Evolutionary conservation across 1,140 invertebrate genomes (phyloP).

Genomic region (Oedothorax gibbosus): DNA sequence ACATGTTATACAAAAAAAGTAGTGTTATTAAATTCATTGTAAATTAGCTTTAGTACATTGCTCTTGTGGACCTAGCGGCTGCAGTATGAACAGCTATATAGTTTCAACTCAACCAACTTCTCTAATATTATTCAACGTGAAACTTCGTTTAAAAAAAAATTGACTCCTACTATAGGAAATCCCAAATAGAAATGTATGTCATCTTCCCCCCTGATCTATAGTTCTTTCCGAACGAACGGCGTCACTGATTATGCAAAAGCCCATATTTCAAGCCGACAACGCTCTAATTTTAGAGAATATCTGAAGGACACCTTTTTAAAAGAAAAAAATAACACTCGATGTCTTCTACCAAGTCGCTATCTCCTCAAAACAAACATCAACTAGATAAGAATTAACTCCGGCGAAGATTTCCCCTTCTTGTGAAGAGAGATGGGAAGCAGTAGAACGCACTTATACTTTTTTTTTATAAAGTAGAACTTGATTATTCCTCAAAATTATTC

Average conservation of each 20-base stretch:
- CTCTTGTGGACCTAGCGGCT: too few species aligned
- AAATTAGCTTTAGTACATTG: too few species aligned
- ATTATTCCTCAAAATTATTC: too few species aligned
- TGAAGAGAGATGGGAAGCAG: not conserved
- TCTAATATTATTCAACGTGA: too few species aligned
- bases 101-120: too few species aligned
- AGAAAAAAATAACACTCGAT: slow-evolving; percentile 7
- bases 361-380: slow-evolving; percentile 36
- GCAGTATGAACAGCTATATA: too few species aligned
- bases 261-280: slow-evolving; percentile 50
- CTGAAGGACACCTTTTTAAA: slow-evolving; percentile 20
- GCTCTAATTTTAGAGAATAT: slow-evolving; percentile 48
- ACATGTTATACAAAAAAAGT: too few species aligned
- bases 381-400: slow-evolving; percentile 21
- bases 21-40: too few species aligned
- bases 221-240: slow-evolving; percentile 7
- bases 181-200: too few species aligned
- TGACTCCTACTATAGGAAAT: too few species aligned
- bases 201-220: not conserved
- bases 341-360: not conserved
- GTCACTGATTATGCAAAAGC: slow-evolving; percentile 38
- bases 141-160: too few species aligned
- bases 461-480: too few species aligned
- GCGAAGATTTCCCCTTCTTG: slow-evolving; percentile 12
- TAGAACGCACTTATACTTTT: not conserved